Conservation (phyloP, 2,797 vertebrate genomes). For the Nothura maculosa region DNA sequence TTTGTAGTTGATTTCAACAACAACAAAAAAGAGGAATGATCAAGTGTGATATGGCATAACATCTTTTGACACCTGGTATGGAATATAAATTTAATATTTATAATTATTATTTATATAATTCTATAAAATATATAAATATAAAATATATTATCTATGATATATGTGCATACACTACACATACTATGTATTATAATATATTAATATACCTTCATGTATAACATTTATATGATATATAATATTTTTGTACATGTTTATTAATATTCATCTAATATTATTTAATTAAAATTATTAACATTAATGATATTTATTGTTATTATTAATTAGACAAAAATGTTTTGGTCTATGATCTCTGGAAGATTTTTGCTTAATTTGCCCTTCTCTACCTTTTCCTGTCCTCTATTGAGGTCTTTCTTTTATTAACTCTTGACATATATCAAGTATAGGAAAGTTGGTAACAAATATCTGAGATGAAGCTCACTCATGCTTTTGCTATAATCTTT, state of each 20-base stretch:
- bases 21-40: not conserved
- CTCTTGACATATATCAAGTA: not conserved
- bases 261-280: no score
- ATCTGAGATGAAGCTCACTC: not conserved
- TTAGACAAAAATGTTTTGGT: not conserved
- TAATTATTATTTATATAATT: no score
- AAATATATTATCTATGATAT: no score
- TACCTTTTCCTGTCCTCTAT: not conserved
- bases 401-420: not conserved
- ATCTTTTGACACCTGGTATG: not conserved
- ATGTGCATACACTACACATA: no score
- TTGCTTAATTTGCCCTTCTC: conserved; percentile 1
- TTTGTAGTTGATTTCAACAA: not conserved
- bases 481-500: not conserved
- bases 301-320: no score
- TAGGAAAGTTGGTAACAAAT: not conserved
- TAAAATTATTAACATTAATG: no score
- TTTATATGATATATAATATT: no score
- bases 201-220: no score
- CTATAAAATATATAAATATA: no score
- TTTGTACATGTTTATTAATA: no score
- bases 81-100: not conserved
- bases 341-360: not conserved
- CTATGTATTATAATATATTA: no score
- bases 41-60: not conserved